phyloP scores from a whole-genome alignment of 2,888 invertebrate genomes.

The Psylliodes chrysocephalus region DNA sequence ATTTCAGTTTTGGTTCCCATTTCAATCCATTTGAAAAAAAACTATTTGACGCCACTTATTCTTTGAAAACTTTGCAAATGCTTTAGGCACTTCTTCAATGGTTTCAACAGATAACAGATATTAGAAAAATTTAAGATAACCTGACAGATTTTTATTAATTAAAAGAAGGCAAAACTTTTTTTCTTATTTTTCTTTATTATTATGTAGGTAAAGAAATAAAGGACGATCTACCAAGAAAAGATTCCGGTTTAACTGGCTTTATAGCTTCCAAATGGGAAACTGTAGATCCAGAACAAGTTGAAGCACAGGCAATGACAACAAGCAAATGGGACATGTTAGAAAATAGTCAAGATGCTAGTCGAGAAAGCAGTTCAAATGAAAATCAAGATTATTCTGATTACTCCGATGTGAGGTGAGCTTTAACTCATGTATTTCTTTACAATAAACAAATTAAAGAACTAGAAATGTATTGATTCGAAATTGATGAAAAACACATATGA shows the following conservation, averaged over 20 bases:
- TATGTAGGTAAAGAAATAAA: conserved; percentile 56
- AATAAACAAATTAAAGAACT: no score
- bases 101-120: no score
- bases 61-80: no score
- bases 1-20: neutral
- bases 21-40: no score
- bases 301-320: conserved; percentile 85
- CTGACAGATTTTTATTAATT: no score
- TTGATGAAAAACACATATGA: neutral
- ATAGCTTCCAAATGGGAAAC: conserved; percentile 97
- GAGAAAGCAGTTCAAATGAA: conserved; percentile 60
- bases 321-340: conserved; percentile 89
- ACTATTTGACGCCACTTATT: neutral
- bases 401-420: conserved; percentile 59
- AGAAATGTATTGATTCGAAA: neutral
- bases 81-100: no score
- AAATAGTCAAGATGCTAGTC: conserved; percentile 61
- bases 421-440: no score
- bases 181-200: neutral
- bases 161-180: no score
- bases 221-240: conserved; percentile 38
- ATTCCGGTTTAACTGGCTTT: conserved; percentile 73
- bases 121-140: no score
- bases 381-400: conserved; percentile 61
- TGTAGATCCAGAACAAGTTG: conserved; percentile 86